A percentile compares a stretch with the other conserved stretches of the same genome.
Evolutionary conservation across 2,888 invertebrate genomes (phyloP).

Genomic region (Pelosia muscerda): DNA sequence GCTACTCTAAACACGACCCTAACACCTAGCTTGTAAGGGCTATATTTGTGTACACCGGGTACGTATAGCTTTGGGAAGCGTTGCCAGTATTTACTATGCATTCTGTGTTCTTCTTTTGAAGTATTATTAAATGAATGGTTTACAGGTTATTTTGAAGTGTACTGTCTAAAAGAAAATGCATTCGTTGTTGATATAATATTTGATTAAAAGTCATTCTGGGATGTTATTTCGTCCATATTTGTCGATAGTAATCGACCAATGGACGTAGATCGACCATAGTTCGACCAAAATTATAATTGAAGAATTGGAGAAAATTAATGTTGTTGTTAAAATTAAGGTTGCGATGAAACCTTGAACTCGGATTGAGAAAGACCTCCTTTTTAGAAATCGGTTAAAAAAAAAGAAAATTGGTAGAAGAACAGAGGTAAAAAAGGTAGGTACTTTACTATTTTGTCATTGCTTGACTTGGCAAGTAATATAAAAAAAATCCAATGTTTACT

Average conservation of each 20-base stretch:
- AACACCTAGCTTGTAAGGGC: constrained; percentile 74
- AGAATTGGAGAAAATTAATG: too few species aligned
- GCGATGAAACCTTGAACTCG: too few species aligned
- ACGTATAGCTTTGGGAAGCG: constrained; percentile 57
- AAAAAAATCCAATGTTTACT: not conserved
- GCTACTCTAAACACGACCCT: constrained; percentile 82
- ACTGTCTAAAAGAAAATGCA: constrained; percentile 1
- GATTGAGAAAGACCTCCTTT: too few species aligned
- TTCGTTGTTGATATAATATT: not conserved
- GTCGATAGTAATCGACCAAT: not conserved
- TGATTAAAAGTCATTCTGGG: not conserved
- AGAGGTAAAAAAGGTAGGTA: not conserved
- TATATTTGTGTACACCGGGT: constrained; percentile 49
- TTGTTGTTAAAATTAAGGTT: too few species aligned
- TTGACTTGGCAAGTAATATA: not conserved
- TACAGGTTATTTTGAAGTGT: constrained; percentile 16
- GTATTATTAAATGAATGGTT: constrained; percentile 29
- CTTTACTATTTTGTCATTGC: not conserved
- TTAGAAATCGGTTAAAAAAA: too few species aligned
- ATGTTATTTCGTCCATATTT: not conserved
- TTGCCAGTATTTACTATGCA: constrained; percentile 36
- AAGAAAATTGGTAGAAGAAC: not conserved
- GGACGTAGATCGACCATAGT: too few species aligned
- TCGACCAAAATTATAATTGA: too few species aligned
- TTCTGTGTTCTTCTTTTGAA: constrained; percentile 17